Conservation (phyloP, 2,797 vertebrate genomes). For the Trichosurus vulpecula region DNA sequence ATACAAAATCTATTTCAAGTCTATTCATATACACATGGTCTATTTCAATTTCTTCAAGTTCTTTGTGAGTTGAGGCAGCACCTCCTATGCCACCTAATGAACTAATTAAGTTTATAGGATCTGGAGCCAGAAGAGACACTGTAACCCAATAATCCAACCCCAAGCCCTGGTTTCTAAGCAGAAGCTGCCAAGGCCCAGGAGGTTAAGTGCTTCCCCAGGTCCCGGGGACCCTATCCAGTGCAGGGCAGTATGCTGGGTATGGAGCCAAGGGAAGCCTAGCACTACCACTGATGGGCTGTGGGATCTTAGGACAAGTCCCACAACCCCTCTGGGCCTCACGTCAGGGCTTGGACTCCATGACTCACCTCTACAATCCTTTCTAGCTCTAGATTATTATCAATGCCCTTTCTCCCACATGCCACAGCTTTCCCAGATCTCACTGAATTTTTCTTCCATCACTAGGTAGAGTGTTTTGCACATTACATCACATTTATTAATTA, state of each 20-base stretch:
- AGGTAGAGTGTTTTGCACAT: constrained; percentile 17
- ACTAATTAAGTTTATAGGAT: background rate
- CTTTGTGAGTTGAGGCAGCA: background rate
- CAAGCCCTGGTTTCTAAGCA: background rate
- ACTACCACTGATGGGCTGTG: background rate
- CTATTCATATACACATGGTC: background rate
- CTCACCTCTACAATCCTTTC: background rate
- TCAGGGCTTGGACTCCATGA: background rate
- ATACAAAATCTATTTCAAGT: background rate
- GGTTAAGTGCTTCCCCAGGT: background rate
- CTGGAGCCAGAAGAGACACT: background rate
- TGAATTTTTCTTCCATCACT: constrained; percentile 32
- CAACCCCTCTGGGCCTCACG: background rate
- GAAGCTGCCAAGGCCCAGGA: background rate
- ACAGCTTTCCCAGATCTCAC: background rate
- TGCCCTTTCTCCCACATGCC: background rate
- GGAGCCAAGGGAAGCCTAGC: background rate
- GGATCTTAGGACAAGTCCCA: background rate
- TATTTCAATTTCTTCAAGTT: constrained; percentile 25
- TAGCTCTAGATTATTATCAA: background rate
- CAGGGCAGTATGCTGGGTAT: background rate
- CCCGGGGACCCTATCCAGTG: background rate
- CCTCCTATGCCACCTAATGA: background rate
- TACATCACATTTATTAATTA: constrained; percentile 46
- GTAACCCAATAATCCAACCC: background rate